A percentile compares a stretch with the other conserved stretches of the same genome.
Evolutionary conservation across 2,888 invertebrate species (phyloP).

Genomic region (Cantharis rufa): DNA sequence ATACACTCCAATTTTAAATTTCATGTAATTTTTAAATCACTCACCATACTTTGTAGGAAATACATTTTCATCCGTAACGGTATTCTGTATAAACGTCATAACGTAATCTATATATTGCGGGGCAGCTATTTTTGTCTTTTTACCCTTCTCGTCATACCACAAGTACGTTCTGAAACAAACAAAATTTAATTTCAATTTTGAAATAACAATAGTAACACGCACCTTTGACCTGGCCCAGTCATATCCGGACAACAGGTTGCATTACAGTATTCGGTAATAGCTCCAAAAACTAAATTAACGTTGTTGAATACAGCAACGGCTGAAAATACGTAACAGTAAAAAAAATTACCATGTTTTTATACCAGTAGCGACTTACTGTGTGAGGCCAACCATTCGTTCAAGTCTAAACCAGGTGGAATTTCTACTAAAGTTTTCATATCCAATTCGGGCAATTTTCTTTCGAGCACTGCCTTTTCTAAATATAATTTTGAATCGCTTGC

Average conservation of each 20-base stretch:
- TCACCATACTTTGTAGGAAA: slow-evolving; percentile 99
- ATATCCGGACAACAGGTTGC: slow-evolving; percentile 94
- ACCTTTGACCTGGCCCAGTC: slow-evolving; percentile 95
- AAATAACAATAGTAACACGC: neutral
- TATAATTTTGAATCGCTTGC: slow-evolving; percentile 90
- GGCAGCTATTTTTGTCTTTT: slow-evolving; percentile 95
- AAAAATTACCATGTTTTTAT: slow-evolving; percentile 16
- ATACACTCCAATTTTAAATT: neutral
- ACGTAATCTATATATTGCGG: slow-evolving; percentile 99
- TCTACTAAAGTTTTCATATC: slow-evolving; percentile 93
- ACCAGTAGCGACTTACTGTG: slow-evolving; percentile 79
- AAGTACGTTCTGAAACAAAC: slow-evolving; percentile 81
- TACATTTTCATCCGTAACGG: slow-evolving; percentile 93
- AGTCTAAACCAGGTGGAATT: slow-evolving; percentile 93
- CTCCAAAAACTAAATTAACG: slow-evolving; percentile 97
- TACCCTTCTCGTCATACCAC: slow-evolving; percentile 99
- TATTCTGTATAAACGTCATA: slow-evolving; percentile 97
- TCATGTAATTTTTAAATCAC: slow-evolving; percentile 39
- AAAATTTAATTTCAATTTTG: neutral
- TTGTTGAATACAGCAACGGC: slow-evolving; percentile 98
- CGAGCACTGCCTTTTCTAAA: slow-evolving; percentile 91
- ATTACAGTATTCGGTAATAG: slow-evolving; percentile 98
- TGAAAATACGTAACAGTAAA: slow-evolving; percentile 55
- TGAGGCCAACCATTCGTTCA: slow-evolving; percentile 99
- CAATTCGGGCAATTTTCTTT: slow-evolving; percentile 91